Percentiles rank a stretch among this genome's conserved stretches.
phyloP scores from a whole-genome alignment of 1,140 invertebrate species.

The Halesus radiatus region DNA sequence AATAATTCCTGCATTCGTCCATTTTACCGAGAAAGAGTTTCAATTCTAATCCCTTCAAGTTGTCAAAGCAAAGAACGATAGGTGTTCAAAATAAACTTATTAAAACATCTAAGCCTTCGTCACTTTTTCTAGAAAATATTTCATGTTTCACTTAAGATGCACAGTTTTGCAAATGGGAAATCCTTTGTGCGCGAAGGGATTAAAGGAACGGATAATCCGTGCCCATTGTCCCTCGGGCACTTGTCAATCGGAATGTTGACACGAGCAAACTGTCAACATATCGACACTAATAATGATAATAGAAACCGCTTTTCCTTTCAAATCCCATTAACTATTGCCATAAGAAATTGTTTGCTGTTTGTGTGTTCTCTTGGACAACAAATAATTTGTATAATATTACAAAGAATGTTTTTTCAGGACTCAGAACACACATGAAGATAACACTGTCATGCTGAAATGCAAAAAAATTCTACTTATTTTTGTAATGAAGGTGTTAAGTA shows the following conservation, averaged over 20 bases:
- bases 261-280: slow-evolving; percentile 30
- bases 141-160: slow-evolving; percentile 27
- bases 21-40: no score
- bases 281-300: slow-evolving; percentile 22
- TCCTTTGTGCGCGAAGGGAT: background rate
- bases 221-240: background rate
- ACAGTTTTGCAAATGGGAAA: slow-evolving; percentile 30
- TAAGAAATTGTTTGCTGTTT: background rate
- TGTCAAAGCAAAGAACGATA: slow-evolving; percentile 35
- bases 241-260: slow-evolving; percentile 11
- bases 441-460: background rate
- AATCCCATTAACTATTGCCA: background rate
- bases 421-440: slow-evolving; percentile 6
- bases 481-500: no score
- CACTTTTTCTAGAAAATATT: slow-evolving; percentile 21
- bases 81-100: background rate
- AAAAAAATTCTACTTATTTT: no score
- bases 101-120: background rate
- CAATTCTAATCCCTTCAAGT: background rate
- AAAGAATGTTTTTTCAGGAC: background rate
- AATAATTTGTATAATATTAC: slow-evolving; percentile 1
- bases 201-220: slow-evolving; percentile 13
- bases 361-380: slow-evolving; percentile 6
- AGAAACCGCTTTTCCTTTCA: slow-evolving; percentile 30
- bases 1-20: no score